Evolutionary conservation across 2,797 vertebrate genomes (phyloP).

Genomic region (Aeoliscus strigatus): DNA sequence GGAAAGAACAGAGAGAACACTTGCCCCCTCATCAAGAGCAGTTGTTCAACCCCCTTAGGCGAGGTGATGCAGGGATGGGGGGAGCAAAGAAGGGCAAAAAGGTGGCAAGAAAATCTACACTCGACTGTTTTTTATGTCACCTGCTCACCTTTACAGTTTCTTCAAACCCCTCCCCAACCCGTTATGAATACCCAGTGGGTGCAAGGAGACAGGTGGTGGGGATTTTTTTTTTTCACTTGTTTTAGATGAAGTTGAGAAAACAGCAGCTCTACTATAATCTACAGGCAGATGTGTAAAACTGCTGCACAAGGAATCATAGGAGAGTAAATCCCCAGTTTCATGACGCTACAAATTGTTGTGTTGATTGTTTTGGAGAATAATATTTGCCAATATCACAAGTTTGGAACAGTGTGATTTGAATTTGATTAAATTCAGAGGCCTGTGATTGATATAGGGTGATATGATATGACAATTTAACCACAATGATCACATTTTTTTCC

Average conservation of each 20-base stretch:
- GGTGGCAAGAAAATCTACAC: constrained; percentile 64
- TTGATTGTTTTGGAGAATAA: no score
- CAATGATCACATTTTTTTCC: no score
- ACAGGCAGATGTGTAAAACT: constrained; percentile 27
- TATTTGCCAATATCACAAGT: no score
- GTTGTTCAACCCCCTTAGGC: constrained; percentile 70
- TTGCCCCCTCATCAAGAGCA: constrained; percentile 72
- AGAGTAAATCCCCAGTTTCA: no score
- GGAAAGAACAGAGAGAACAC: constrained; percentile 72
- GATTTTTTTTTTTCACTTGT: constrained; percentile 36
- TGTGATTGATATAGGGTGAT: no score
- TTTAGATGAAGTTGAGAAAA: constrained; percentile 62
- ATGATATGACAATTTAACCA: no score
- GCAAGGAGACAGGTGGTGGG: constrained; percentile 50
- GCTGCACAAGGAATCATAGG: no score
- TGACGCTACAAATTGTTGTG: no score
- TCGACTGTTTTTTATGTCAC: constrained; percentile 67
- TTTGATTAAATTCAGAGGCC: no score
- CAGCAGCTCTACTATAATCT: constrained; percentile 43
- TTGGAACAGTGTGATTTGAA: no score
- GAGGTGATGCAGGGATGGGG: constrained; percentile 71
- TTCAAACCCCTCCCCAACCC: constrained; percentile 57
- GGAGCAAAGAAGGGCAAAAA: constrained; percentile 55
- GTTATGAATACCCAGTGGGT: constrained; percentile 63
- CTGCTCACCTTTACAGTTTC: constrained; percentile 63